Evolutionary conservation across 2,113 vertebrate genomes (phyloP).

Genomic region (Centrocercus urophasianus): DNA sequence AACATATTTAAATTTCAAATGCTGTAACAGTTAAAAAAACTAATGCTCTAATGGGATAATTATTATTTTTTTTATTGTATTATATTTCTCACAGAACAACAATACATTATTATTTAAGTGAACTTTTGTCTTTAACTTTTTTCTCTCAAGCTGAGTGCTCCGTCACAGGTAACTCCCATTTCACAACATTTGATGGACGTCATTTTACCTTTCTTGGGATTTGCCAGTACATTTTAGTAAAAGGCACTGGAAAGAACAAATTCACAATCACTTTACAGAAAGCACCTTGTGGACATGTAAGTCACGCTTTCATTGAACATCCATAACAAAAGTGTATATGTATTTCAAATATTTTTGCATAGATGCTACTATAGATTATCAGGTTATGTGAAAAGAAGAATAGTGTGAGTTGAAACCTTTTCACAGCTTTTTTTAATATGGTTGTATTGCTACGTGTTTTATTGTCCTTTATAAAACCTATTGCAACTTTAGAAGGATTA

Average conservation of each 20-base stretch:
- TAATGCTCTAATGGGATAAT: not conserved
- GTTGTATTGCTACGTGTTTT: not conserved
- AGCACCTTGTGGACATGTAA: constrained; percentile 91
- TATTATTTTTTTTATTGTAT: not conserved
- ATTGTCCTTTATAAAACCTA: constrained; percentile 6
- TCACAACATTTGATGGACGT: constrained; percentile 94
- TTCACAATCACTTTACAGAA: constrained; percentile 94
- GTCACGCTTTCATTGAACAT: not conserved
- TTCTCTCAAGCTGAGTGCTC: constrained; percentile 88
- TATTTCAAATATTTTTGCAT: not conserved
- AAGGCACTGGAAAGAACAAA: constrained; percentile 89
- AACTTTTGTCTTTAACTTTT: not conserved
- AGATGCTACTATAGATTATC: not conserved
- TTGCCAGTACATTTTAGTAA: constrained; percentile 94
- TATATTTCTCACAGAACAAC: not conserved
- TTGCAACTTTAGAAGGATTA: constrained; percentile 5
- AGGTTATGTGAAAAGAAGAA: not conserved
- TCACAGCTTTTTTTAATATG: not conserved
- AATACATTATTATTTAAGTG: not conserved
- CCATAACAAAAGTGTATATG: not conserved
- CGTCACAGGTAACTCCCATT: constrained; percentile 89
- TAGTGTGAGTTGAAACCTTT: not conserved
- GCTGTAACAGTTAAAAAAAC: not conserved
- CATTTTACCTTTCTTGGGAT: constrained; percentile 93
- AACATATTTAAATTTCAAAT: not conserved